phyloP scores from a whole-genome alignment of 2,113 vertebrate species.

The Natator depressus region DNA sequence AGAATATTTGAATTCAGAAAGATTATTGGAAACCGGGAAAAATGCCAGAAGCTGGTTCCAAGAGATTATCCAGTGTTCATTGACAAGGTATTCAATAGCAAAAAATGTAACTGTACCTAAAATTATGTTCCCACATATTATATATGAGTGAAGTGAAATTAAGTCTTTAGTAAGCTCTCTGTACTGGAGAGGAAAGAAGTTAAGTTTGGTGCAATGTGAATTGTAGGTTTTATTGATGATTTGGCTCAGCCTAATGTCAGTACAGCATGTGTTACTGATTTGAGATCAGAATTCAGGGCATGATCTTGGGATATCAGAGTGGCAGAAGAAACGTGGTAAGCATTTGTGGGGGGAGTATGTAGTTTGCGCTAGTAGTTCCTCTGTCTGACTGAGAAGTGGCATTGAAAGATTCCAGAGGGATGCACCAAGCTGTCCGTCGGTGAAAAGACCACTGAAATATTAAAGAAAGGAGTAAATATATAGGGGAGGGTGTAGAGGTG shows the following conservation, averaged over 20 bases:
- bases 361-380: not conserved
- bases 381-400: not conserved
- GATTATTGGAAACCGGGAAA: conserved; percentile 93
- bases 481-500: no score
- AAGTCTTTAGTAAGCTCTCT: not conserved
- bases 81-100: conserved; percentile 86
- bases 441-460: not conserved
- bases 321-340: not conserved
- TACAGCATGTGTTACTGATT: not conserved
- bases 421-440: not conserved
- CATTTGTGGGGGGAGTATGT: not conserved
- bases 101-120: not conserved
- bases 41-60: conserved; percentile 90
- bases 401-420: not conserved
- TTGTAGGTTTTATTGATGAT: not conserved
- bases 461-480: not conserved
- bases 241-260: fast-evolving
- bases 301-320: not conserved
- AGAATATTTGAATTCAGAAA: conserved; percentile 98
- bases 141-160: not conserved
- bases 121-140: not conserved
- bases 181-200: not conserved
- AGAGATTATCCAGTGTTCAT: conserved; percentile 93
- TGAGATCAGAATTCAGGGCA: not conserved
- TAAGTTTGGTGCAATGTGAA: not conserved